Percentiles rank a stretch among this genome's conserved stretches.
These are phyloP conservation scores for Anolis carolinensis DNA, from an alignment of 2,113 vertebrate genomes.

Conservation along the genomic window DNA sequence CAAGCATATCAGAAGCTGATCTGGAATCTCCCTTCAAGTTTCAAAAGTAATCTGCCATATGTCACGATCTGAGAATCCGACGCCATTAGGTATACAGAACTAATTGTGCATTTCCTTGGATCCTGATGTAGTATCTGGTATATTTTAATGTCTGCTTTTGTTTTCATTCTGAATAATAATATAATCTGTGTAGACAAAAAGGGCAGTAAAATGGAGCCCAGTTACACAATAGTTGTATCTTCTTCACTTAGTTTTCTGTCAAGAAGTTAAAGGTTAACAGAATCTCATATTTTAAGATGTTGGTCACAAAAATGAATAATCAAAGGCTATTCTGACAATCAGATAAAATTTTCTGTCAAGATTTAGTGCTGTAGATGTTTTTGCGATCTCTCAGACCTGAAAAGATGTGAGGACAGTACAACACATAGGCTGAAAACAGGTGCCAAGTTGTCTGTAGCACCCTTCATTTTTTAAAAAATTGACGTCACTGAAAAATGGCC, in stretches of 20 bases:
- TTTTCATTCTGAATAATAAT: neutral
- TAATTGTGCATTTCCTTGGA: conserved; percentile 11
- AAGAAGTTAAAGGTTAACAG: neutral
- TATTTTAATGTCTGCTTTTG: neutral
- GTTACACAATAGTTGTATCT: neutral
- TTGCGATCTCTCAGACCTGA: neutral
- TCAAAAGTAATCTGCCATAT: neutral
- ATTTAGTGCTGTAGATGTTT: neutral
- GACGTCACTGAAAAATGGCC: neutral
- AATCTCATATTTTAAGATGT: neutral
- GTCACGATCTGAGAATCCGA: neutral
- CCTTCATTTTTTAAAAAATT: neutral
- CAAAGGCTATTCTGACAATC: neutral
- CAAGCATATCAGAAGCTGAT: neutral
- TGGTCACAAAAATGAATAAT: neutral
- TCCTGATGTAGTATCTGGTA: neutral
- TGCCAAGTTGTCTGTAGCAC: too few relatives aligned
- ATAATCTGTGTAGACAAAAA: neutral
- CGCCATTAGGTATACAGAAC: neutral
- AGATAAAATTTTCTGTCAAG: neutral
- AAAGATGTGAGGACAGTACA: too few relatives aligned
- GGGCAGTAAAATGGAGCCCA: neutral
- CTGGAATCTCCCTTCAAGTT: neutral
- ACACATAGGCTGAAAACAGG: too few relatives aligned
- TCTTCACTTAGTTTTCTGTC: neutral